Base-by-base conservation (phyloP, 1,140 invertebrate genomes). In the Eriosoma lanigerum region DNA sequence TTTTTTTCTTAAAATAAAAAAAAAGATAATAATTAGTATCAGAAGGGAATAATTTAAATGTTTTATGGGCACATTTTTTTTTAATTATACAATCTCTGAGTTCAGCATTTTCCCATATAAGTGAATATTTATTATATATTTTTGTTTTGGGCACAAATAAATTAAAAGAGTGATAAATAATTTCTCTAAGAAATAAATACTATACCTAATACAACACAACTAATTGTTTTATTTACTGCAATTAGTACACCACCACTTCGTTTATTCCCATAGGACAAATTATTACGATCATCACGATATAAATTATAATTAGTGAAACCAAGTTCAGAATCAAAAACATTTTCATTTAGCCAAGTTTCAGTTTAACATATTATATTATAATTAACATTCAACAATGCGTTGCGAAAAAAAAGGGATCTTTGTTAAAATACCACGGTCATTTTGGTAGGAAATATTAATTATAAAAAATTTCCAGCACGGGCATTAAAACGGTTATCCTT, bases 281-380 rank as follows among this genome's bases (percentile, higher is more conserved):
- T 60, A 62, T 32, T 32, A 62, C 60, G 60, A 62, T 62, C 60
- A 64, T 64, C 6, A 6, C 3, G 6, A n/a, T 64, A 64, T 38
- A 64, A n/a, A 64, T 64, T 32, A 64, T 38, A 64, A 19, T 64
- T 19, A 12, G 8, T 64, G 15, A 64, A 64, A 64, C 29, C 19
- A 38, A 64, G 62, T 64, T 38, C 29, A 0, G 29, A 12, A 5
- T 64, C 62, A 19, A 38, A n/a, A 38, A 64, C 62, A 38, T 66
- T 66, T 21, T 66, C 2, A 66, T 66, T 66, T 66, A 66, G 5
- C 19, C 62, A 66, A 3, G 32, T 44, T 66, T 66, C 62, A 66
- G 2, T 38, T 44, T n/a, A 66, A 66, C 60, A 66, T 44, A 66
- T 44, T n/a, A 66, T 66, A 66, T 66, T 8, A 66, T 66, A 44